Evolutionary conservation across 2,888 invertebrate species (phyloP), one percentile per base, ranked within the genome.

Genomic region (Encarsia formosa): DNA sequence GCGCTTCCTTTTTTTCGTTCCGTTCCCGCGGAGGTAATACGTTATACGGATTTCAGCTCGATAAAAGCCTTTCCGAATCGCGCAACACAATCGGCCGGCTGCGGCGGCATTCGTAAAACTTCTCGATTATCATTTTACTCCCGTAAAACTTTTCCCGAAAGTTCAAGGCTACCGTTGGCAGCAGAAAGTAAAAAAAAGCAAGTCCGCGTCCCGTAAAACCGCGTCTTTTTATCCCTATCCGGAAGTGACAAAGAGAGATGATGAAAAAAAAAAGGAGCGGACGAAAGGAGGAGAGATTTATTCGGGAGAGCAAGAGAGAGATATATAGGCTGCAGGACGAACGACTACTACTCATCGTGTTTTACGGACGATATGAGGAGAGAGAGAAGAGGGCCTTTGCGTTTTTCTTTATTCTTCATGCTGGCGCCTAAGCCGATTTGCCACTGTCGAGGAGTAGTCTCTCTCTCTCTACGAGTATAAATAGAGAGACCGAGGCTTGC

Each of bases 321-420:
- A 50, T 44, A 50, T 50, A 45, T 44, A 34, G 32, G 50, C 26
- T 19, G 29, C 23, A 19, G 24, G 19, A 41, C 37, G 43, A 26
- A 49, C 42, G 40, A 45, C 50, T 44, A 50, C 50, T 45, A 39
- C 50, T 50, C 45, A 50, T 50, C 50, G 44, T 45, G 50, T 50
- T 50, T 50, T 50, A 39, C 50, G 45, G 34, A 22, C 50, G 50
- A 50, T 50, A 50, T 50, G 45, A 50, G 40, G 40, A 40, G 34
- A 26, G 24, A 34, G 18, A 16, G 13, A 8, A 23, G 16, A 24
- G 19, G 39, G 44, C 39, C 32, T 44, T 44, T 34, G 39, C 32
- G 39, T 44, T 43, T 35, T 50, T 39, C 41, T 29, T 29, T 48
- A 11, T 6, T 8, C 24, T 31, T 22, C 46, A 5, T 31, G 31